Percentiles rank a stretch among this genome's conserved stretches.
Evolutionary conservation across 2,797 vertebrate genomes (phyloP).

Genomic region (Phoxinus dragarum): DNA sequence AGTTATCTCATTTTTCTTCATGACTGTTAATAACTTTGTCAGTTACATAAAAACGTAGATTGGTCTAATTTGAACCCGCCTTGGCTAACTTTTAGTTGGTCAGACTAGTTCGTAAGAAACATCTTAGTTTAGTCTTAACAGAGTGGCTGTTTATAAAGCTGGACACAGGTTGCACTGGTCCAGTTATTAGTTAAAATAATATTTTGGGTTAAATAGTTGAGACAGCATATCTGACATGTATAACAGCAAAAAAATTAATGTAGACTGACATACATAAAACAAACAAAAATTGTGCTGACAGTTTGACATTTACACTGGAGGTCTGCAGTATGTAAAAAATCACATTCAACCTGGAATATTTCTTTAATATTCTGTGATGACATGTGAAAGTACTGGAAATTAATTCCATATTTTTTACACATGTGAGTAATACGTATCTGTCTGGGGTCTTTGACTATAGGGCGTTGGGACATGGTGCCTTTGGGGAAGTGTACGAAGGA

Average conservation of each 20-base stretch:
- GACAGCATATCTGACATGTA: not conserved
- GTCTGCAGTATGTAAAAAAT: not conserved
- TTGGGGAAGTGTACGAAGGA: slow-evolving; percentile 93
- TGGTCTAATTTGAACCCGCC: too few species aligned
- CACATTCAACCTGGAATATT: not conserved
- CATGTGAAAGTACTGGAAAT: not conserved
- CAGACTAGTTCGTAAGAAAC: too few species aligned
- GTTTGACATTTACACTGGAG: not conserved
- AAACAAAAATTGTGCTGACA: not conserved
- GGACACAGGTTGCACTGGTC: not conserved
- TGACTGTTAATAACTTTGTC: too few species aligned
- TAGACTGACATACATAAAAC: not conserved
- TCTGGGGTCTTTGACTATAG: slow-evolving; percentile 69
- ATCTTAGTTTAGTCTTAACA: not conserved
- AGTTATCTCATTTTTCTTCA: too few species aligned
- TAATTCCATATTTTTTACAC: not conserved
- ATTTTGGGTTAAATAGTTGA: not conserved
- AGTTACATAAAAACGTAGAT: not conserved
- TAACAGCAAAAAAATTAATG: not conserved
- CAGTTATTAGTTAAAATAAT: slow-evolving; percentile 4
- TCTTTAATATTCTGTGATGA: not conserved
- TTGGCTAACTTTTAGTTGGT: too few species aligned
- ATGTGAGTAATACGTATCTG: not conserved
- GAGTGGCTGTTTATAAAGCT: not conserved
- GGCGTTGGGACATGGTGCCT: slow-evolving; percentile 90